phyloP scores from a whole-genome alignment of 1,140 invertebrate species.

The Atta cephalotes region DNA sequence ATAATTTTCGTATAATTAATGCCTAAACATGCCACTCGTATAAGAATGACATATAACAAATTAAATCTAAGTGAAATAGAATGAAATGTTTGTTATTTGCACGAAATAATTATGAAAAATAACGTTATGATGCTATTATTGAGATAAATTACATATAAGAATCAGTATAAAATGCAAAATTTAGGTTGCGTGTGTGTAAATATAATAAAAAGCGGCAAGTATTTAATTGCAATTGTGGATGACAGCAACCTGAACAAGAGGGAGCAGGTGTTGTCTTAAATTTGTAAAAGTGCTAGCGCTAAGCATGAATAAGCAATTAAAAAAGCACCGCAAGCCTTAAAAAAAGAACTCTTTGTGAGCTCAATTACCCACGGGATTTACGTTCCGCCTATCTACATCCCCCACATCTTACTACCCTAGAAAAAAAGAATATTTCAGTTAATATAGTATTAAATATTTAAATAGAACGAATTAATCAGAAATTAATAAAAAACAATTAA shows the following conservation, averaged over 20 bases:
- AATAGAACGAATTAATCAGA: neutral
- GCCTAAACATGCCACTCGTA: neutral
- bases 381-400: neutral
- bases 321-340: conserved; percentile 48
- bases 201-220: conserved; percentile 14
- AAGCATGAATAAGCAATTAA: conserved; percentile 55
- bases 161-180: neutral
- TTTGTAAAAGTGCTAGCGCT: conserved; percentile 44
- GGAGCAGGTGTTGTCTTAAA: conserved; percentile 48
- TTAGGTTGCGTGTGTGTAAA: neutral
- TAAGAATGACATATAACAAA: neutral
- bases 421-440: conserved; percentile 11
- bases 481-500: neutral
- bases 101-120: neutral
- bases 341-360: conserved; percentile 37
- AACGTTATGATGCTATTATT: neutral
- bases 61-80: neutral
- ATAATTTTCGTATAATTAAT: neutral
- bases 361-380: conserved; percentile 48
- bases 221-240: conserved; percentile 31
- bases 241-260: conserved; percentile 21
- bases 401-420: conserved; percentile 1
- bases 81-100: neutral
- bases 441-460: conserved; percentile 2
- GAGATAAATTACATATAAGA: neutral